phyloP scores from a whole-genome alignment of 2,888 invertebrate genomes.

The Siphlonurus alternatus region DNA sequence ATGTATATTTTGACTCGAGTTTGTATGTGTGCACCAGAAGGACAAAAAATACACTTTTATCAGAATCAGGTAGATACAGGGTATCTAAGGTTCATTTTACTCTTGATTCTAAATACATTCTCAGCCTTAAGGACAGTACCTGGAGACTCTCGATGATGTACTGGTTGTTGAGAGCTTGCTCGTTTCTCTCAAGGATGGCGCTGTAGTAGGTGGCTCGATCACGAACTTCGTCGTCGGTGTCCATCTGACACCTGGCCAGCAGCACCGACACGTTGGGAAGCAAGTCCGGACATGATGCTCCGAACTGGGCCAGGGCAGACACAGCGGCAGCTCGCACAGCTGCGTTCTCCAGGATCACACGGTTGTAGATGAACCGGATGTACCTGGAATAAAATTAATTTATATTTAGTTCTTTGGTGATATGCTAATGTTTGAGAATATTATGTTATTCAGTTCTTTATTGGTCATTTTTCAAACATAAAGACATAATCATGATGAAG shows the following conservation, averaged over 20 bases:
- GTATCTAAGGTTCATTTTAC: no score
- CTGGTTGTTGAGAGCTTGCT: slow-evolving; percentile 51
- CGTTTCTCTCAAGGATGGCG: slow-evolving; percentile 56
- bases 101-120: no score
- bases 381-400: slow-evolving; percentile 21
- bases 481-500: no score
- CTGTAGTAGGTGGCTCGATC: slow-evolving; percentile 96
- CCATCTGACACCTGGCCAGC: slow-evolving; percentile 76
- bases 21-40: no score
- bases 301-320: slow-evolving; percentile 93
- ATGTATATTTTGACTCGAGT: no score
- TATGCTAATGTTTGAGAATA: no score
- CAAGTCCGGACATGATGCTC: slow-evolving; percentile 82
- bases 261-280: slow-evolving; percentile 72
- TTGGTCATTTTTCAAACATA: no score
- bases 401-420: neutral
- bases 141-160: slow-evolving; percentile 59
- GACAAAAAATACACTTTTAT: no score
- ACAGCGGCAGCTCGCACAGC: slow-evolving; percentile 95
- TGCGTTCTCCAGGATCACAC: slow-evolving; percentile 89
- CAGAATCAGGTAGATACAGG: no score
- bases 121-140: no score
- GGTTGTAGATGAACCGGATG: slow-evolving; percentile 46
- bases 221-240: slow-evolving; percentile 95
- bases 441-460: no score